phyloP scores from a whole-genome alignment of 1,140 invertebrate species.

The Dinothrombium tinctorium region DNA sequence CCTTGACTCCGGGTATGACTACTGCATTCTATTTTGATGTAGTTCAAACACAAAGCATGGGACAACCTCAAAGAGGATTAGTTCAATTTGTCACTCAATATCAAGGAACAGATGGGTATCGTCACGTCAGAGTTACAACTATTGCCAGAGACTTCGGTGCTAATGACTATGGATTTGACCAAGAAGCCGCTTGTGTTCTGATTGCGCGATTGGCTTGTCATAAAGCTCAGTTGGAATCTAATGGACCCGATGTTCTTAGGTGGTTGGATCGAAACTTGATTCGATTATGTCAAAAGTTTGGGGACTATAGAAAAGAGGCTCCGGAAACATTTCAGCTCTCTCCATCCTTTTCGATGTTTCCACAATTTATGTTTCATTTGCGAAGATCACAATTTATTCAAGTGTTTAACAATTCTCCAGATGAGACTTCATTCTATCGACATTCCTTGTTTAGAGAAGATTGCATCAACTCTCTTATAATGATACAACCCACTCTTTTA shows the following conservation, averaged over 20 bases:
- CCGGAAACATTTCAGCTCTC: slow-evolving; percentile 81
- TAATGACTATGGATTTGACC: slow-evolving; percentile 48
- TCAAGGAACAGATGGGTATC: slow-evolving; percentile 88
- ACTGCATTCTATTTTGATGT: slow-evolving; percentile 91
- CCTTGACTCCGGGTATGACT: slow-evolving; percentile 72
- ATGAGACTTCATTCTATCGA: slow-evolving; percentile 97
- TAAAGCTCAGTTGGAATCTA: slow-evolving; percentile 68
- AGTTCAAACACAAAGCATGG: slow-evolving; percentile 34
- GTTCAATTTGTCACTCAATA: slow-evolving; percentile 97
- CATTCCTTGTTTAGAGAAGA: slow-evolving; percentile 94
- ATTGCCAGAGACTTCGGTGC: slow-evolving; percentile 72
- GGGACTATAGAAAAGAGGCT: slow-evolving; percentile 92
- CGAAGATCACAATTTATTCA: slow-evolving; percentile 94
- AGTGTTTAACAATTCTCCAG: slow-evolving; percentile 99
- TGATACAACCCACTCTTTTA: slow-evolving; percentile 98
- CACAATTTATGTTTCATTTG: slow-evolving; percentile 99
- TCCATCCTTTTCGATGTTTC: slow-evolving; percentile 92
- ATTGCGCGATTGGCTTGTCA: slow-evolving; percentile 93
- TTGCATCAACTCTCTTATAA: slow-evolving; percentile 85
- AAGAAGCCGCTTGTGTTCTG: slow-evolving; percentile 85
- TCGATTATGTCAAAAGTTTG: slow-evolving; percentile 93
- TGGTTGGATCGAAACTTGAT: slow-evolving; percentile 98
- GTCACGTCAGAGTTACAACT: slow-evolving; percentile 84
- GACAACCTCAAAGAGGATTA: slow-evolving; percentile 39
- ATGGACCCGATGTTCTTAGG: slow-evolving; percentile 82